Evolutionary conservation across 2,797 vertebrate species (phyloP), one percentile per base, ranked within the genome.

Genomic region (Echiichthys vipera): DNA sequence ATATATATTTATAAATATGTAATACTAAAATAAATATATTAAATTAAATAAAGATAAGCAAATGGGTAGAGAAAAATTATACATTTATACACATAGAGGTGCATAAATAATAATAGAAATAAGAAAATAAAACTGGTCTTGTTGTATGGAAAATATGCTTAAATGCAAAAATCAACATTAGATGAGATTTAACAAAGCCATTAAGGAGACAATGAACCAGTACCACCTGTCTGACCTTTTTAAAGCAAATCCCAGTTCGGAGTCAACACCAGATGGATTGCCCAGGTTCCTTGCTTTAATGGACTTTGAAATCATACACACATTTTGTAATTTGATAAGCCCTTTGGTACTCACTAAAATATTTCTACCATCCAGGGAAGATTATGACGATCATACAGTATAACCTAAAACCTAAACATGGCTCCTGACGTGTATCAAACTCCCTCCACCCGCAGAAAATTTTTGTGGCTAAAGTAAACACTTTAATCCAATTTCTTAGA

Each of bases 401-500:
- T 72, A 45, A 81, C 65, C 75, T 61, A 39, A 84, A 77, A 83
- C 62, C 70, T 85, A 77, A 81, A 81, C 74, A 73, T 67, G 42
- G 77, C 54, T 84, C 53, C 67, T 66, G 87, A 91, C 80, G 76
- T 85, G 50, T 73, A 59, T 81, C 54, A 56, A 61, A 63, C 65
- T 58, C 71, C 67, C 66, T 49, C 54, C 47, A 79, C 77, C 30
- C 40, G 32, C 75, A 56, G 54, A 42, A 79, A 25, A 73, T 71
- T 84, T 83, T 68, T 79, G 57, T 80, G 61, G 72, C 65, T 84
- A 91, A 91, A 83, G 88, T 90, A 88, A 93, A 92, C 79, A 90
- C 79, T 86, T 85, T 93, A 93, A 94, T 94, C 90, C 91, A 81
- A 89, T 91, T 91, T 88, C 77, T 83, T 74, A 57, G 80, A 79